Conservation (phyloP, 2,113 vertebrate genomes). For the Oncorhynchus clarkii region DNA sequence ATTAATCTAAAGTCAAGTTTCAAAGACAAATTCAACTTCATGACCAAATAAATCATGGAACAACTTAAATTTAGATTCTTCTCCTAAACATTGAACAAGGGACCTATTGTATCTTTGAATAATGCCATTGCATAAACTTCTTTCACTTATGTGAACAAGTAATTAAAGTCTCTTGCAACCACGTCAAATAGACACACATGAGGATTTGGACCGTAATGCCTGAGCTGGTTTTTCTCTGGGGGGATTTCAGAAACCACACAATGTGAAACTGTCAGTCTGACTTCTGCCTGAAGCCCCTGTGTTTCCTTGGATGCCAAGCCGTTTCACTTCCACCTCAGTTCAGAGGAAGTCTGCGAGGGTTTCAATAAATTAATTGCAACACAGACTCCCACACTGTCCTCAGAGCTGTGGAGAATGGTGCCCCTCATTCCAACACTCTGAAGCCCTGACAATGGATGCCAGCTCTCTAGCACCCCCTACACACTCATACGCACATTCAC, state of each 20-base stretch:
- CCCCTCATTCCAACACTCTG: neutral
- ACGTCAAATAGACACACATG: neutral
- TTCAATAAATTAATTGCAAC: constrained; percentile 45
- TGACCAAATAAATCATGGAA: too few relatives aligned
- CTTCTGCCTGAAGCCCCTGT: constrained; percentile 32
- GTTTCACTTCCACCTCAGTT: constrained; percentile 59
- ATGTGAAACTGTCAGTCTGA: constrained; percentile 49
- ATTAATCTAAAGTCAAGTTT: too few relatives aligned
- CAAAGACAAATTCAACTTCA: too few relatives aligned
- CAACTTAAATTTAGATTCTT: too few relatives aligned
- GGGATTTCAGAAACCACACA: constrained; percentile 15
- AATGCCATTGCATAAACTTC: too few relatives aligned
- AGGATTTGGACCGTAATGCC: constrained; percentile 9
- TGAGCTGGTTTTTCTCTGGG: constrained; percentile 18
- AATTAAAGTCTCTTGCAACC: neutral
- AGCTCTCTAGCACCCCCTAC: neutral
- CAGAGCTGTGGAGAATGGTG: neutral
- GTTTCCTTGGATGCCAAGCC: constrained; percentile 2
- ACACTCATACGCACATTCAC: neutral
- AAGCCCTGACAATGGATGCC: neutral
- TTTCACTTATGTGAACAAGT: neutral
- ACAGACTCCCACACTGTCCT: constrained; percentile 6
- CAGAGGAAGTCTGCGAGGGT: constrained; percentile 2
- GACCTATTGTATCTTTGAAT: too few relatives aligned
- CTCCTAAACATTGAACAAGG: too few relatives aligned